phyloP scores from a whole-genome alignment of 2,888 invertebrate genomes.

The Blastobasis adustella region DNA sequence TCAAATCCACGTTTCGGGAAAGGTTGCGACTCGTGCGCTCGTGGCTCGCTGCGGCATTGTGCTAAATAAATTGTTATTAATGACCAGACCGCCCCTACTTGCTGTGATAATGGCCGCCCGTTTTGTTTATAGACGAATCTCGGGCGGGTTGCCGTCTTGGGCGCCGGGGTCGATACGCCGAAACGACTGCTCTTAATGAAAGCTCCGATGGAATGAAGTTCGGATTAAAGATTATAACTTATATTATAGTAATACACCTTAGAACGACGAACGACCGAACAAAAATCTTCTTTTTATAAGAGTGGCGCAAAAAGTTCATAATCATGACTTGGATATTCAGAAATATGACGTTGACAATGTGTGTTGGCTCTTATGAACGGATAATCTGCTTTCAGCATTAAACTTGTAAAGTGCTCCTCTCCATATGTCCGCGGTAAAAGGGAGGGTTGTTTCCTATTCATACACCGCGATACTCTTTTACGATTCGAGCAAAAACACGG shows the following conservation, averaged over 20 bases:
- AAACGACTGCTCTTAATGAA: no score
- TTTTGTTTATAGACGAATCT: conserved; percentile 21
- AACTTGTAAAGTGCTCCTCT: conserved; percentile 54
- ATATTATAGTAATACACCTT: no score
- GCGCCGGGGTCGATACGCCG: no score
- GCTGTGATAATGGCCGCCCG: conserved; percentile 52
- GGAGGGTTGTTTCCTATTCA: conserved; percentile 65
- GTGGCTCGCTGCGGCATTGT: conserved; percentile 59
- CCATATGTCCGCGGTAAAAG: conserved; percentile 61
- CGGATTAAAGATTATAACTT: no score
- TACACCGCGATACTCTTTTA: conserved; percentile 67
- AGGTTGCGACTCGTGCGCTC: conserved; percentile 48
- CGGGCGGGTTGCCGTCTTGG: no score
- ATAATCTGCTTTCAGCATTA: conserved; percentile 59
- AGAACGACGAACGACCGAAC: no score
- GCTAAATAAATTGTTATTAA: conserved; percentile 73
- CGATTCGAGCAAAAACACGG: conserved; percentile 67
- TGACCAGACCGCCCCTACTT: conserved; percentile 62
- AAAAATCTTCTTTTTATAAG: no score
- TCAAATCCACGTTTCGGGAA: conserved; percentile 64
- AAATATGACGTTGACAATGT: neutral
- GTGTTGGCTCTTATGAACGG: conserved; percentile 29
- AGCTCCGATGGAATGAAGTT: no score
- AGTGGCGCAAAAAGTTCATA: no score
- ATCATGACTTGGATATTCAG: neutral